Percentiles rank a stretch among this genome's conserved stretches.
Conservation (phyloP, 2,113 vertebrate species). For the Copsychus sechellarum region DNA sequence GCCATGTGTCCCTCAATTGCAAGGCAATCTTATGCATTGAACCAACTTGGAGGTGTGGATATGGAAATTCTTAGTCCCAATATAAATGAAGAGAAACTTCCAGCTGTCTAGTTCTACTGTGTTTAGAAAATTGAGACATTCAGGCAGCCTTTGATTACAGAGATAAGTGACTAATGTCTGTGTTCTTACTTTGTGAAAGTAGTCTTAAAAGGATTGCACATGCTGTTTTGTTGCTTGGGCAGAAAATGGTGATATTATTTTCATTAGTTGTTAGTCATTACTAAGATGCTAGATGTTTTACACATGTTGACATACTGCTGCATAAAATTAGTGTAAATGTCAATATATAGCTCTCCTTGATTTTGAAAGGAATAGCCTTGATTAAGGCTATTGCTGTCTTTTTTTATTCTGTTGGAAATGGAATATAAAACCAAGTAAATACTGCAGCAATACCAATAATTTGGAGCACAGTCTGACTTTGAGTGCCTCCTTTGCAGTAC, state of each 20-base stretch:
- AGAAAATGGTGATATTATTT: not conserved
- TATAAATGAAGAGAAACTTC: not conserved
- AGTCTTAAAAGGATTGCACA: not conserved
- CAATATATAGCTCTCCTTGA: not conserved
- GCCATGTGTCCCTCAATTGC: not conserved
- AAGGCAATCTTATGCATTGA: not conserved
- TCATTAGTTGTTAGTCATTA: not conserved
- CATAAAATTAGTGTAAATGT: not conserved
- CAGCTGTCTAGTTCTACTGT: not conserved
- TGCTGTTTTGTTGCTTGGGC: not conserved
- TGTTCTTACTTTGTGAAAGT: not conserved
- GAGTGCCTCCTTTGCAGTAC: not conserved
- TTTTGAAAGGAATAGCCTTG: not conserved
- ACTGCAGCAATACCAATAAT: fast-evolving
- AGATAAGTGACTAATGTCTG: not conserved
- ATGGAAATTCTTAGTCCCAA: not conserved
- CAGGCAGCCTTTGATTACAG: not conserved
- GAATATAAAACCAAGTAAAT: not conserved
- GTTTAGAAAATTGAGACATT: not conserved
- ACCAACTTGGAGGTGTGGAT: not conserved
- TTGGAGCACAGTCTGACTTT: not conserved
- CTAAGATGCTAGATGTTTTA: not conserved
- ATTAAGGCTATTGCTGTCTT: not conserved
- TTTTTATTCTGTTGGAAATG: not conserved
- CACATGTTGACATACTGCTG: not conserved